These are phyloP conservation scores for Garrulus glandarius DNA, from an alignment of 2,797 vertebrate genomes.

Conservation along the genomic window DNA sequence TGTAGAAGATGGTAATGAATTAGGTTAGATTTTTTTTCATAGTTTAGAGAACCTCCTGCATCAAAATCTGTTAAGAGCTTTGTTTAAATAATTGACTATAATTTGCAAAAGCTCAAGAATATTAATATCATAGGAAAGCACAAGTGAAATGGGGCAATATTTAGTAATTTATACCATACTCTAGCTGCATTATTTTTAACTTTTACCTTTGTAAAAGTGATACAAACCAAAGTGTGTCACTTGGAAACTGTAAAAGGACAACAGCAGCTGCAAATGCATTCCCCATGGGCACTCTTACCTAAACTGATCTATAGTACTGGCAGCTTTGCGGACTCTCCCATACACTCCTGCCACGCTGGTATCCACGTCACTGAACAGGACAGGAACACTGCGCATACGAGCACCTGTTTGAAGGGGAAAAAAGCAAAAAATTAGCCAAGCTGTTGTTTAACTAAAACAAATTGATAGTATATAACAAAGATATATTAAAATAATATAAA, in stretches of 20 bases:
- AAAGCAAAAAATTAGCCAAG: not conserved
- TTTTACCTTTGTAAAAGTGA: not conserved
- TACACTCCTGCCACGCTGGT: constrained; percentile 83
- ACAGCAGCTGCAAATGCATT: fast-evolving
- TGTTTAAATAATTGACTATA: not conserved
- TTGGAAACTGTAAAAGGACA: not conserved
- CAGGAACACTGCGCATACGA: constrained; percentile 87
- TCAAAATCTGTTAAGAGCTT: not conserved
- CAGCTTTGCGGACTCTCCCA: constrained; percentile 91
- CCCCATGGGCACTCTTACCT: constrained; percentile 76
- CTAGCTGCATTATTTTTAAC: not conserved
- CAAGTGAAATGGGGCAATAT: not conserved
- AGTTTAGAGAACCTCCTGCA: not conserved
- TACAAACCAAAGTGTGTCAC: not conserved
- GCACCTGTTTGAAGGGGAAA: constrained; percentile 72
- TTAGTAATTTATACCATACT: not conserved
- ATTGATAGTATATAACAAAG: fast-evolving
- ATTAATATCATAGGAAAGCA: not conserved
- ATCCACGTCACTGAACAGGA: constrained; percentile 88
- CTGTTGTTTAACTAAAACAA: not conserved
- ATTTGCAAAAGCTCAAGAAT: not conserved
- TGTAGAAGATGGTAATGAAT: not conserved
- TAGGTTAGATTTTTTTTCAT: not conserved
- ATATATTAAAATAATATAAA: not conserved
- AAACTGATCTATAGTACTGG: constrained; percentile 93